A percentile compares a stretch with the other conserved stretches of the same genome.
These are phyloP conservation scores for Thera britannica DNA, from an alignment of 2,888 invertebrate genomes.

Conservation along the genomic window DNA sequence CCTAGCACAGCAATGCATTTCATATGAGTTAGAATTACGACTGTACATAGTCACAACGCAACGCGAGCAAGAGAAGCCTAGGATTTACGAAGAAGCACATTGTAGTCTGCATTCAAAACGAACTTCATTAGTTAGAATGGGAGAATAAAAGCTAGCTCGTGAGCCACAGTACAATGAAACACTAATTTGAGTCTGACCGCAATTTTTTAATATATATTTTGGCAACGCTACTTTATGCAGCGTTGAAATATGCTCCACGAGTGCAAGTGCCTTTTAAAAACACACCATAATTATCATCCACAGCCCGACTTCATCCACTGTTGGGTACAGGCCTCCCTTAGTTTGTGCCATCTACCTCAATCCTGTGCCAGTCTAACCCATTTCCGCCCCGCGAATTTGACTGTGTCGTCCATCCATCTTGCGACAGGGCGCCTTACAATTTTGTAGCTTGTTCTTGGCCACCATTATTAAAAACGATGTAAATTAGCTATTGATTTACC, in stretches of 20 bases:
- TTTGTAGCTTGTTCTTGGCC: no score
- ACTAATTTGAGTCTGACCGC: constrained; percentile 23
- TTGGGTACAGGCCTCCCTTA: no score
- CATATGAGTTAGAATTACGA: constrained; percentile 35
- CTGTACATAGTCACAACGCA: constrained; percentile 30
- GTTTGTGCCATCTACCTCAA: no score
- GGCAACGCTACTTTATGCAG: constrained; percentile 17
- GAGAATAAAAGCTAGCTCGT: constrained; percentile 33
- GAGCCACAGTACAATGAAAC: constrained; percentile 25
- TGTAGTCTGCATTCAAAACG: constrained; percentile 37
- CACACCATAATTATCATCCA: no score
- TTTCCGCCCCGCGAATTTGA: no score
- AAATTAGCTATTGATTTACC: constrained; percentile 72
- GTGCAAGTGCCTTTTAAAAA: neutral
- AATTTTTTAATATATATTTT: constrained; percentile 30
- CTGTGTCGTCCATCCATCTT: no score
- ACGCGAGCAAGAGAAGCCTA: constrained; percentile 25
- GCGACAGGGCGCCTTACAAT: no score
- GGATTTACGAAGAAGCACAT: constrained; percentile 35
- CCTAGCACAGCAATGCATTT: constrained; percentile 29
- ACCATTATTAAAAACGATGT: neutral
- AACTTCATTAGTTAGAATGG: constrained; percentile 38
- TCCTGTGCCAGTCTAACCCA: no score
- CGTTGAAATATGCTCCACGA: constrained; percentile 11
- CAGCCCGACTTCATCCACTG: no score